A percentile compares a stretch with the other conserved stretches of the same genome.
Conservation (phyloP, 1,140 invertebrate genomes). For the Drosophila sturtevanti region DNA sequence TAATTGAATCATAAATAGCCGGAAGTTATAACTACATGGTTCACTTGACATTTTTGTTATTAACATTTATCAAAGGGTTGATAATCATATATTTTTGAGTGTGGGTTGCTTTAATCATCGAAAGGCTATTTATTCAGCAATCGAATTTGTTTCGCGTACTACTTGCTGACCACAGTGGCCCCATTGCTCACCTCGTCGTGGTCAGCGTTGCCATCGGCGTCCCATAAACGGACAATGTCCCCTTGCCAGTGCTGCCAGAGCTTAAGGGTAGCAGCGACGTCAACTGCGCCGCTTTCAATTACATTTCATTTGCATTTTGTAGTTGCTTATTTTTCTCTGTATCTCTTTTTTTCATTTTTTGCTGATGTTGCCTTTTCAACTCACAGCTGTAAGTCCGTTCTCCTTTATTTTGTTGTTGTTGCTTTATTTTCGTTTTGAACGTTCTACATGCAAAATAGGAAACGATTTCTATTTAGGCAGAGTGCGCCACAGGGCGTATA, state of each 20-base stretch:
- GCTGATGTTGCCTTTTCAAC: slow-evolving; percentile 71
- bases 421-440: slow-evolving; percentile 54
- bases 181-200: not conserved
- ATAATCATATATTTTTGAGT: too few relatives aligned
- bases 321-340: slow-evolving; percentile 71
- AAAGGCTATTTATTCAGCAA: not conserved
- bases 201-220: slow-evolving; percentile 30
- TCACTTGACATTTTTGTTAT: too few relatives aligned
- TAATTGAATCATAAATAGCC: too few relatives aligned
- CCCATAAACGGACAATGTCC: slow-evolving; percentile 80
- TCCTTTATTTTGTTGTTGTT: slow-evolving; percentile 26
- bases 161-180: slow-evolving; percentile 37
- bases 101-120: too few relatives aligned
- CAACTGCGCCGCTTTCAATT: slow-evolving; percentile 70
- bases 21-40: too few relatives aligned
- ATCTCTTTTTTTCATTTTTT: slow-evolving; percentile 36
- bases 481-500: slow-evolving; percentile 65
- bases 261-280: slow-evolving; percentile 70
- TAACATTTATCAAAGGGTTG: too few relatives aligned
- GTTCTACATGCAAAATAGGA: slow-evolving; percentile 71
- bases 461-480: slow-evolving; percentile 60
- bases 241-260: slow-evolving; percentile 53
- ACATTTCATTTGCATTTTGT: slow-evolving; percentile 79
- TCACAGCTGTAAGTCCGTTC: slow-evolving; percentile 65
- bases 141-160: not conserved